Conservation (phyloP, 2,888 invertebrate genomes). For the Nomada fabriciana region DNA sequence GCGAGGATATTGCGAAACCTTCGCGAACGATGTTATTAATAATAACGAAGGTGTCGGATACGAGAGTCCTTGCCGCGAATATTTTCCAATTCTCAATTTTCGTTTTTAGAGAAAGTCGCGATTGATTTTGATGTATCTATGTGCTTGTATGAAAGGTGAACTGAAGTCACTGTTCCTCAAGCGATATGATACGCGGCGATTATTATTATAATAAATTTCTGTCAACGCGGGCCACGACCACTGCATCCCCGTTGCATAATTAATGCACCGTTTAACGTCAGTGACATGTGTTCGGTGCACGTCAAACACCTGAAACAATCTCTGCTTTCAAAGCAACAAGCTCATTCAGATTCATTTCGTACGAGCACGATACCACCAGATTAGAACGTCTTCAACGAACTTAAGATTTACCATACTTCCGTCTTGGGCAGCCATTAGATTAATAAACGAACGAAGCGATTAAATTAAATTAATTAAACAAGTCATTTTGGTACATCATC, state of each 20-base stretch:
- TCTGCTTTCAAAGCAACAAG: neutral
- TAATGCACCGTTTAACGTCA: neutral
- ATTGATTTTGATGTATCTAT: neutral
- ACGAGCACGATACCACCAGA: neutral
- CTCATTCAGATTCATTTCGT: neutral
- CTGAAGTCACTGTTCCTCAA: slow-evolving; percentile 1
- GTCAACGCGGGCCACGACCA: neutral
- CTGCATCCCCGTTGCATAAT: neutral
- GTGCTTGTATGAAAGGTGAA: neutral
- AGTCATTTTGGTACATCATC: neutral
- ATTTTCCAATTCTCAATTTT: too few relatives aligned
- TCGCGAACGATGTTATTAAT: too few relatives aligned
- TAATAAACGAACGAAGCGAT: too few relatives aligned
- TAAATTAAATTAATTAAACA: neutral
- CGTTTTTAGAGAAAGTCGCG: neutral
- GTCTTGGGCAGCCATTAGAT: too few relatives aligned
- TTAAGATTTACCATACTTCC: too few relatives aligned
- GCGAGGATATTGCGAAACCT: too few relatives aligned
- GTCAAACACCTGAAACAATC: neutral
- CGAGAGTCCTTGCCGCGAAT: too few relatives aligned
- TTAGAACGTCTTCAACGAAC: too few relatives aligned
- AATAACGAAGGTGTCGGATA: too few relatives aligned
- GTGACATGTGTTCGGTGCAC: neutral
- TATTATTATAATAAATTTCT: slow-evolving; percentile 14
- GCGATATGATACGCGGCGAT: neutral